A percentile compares a stretch with the other conserved stretches of the same genome.
Conservation (phyloP, 2,113 vertebrate genomes). For the Ariopsis seemanni region DNA sequence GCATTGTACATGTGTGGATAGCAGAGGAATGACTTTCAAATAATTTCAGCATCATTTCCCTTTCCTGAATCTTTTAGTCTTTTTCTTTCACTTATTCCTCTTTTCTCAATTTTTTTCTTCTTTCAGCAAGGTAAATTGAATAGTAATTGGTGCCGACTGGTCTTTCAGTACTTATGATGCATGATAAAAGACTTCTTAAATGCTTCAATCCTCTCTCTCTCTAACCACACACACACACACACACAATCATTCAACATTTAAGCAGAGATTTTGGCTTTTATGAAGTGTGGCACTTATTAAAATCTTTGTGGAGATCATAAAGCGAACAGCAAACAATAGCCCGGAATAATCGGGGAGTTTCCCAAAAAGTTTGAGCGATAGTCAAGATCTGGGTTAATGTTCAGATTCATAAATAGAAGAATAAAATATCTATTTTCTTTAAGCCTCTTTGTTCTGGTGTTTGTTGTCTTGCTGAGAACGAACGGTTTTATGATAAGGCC, state of each 20-base stretch:
- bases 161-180: slow-evolving; percentile 15
- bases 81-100: slow-evolving; percentile 44
- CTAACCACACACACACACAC: not conserved
- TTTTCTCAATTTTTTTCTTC: slow-evolving; percentile 24
- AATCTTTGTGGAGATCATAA: not conserved
- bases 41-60: slow-evolving; percentile 69
- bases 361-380: not conserved
- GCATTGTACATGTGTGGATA: slow-evolving; percentile 69
- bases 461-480: not conserved
- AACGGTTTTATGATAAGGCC: not conserved
- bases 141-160: slow-evolving; percentile 72
- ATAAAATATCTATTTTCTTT: not conserved
- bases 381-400: not conserved
- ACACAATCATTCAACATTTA: not conserved
- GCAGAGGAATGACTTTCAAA: slow-evolving; percentile 65
- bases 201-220: slow-evolving; percentile 12
- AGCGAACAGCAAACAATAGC: not conserved
- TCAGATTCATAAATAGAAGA: not conserved
- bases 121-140: slow-evolving; percentile 71
- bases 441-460: not conserved
- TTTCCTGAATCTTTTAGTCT: slow-evolving; percentile 44
- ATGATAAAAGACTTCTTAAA: slow-evolving; percentile 34
- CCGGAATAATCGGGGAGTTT: not conserved
- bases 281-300: not conserved
- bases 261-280: not conserved